Evolutionary conservation across 2,797 vertebrate species (phyloP).

Genomic region (Emys orbicularis): DNA sequence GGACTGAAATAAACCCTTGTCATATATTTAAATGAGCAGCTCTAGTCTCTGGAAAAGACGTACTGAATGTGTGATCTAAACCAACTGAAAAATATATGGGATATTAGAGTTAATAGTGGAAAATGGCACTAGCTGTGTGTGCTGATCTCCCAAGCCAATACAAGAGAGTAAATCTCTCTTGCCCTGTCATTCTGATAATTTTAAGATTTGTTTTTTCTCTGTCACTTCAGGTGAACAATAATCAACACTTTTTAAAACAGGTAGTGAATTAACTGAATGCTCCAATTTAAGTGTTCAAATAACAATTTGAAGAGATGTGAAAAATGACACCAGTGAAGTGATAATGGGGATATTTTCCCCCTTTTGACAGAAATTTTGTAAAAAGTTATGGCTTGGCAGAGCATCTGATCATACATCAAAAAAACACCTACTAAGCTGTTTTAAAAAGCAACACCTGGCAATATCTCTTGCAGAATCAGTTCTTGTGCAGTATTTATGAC

Average conservation of each 20-base stretch:
- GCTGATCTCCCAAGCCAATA: neutral
- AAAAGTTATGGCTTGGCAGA: neutral
- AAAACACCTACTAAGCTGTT: neutral
- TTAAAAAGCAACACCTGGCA: neutral
- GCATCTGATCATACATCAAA: neutral
- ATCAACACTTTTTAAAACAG: neutral
- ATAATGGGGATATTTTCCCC: neutral
- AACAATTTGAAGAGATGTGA: neutral
- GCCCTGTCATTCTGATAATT: neutral
- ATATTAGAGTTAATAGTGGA: constrained; percentile 25
- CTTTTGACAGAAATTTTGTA: neutral
- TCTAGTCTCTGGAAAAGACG: constrained; percentile 35
- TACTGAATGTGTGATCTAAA: constrained; percentile 53
- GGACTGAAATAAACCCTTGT: constrained; percentile 66
- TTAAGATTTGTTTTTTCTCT: neutral
- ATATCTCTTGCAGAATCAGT: neutral
- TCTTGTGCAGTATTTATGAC: neutral
- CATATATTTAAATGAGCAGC: constrained; percentile 21
- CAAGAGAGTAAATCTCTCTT: neutral
- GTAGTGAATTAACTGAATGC: neutral
- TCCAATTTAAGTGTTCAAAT: neutral
- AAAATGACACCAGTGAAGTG: rapidly evolving
- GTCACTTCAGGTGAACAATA: neutral
- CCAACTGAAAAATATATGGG: constrained; percentile 22
- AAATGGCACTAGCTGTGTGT: neutral